phyloP scores from a whole-genome alignment of 2,113 vertebrate species.

The Varanus salvator region DNA sequence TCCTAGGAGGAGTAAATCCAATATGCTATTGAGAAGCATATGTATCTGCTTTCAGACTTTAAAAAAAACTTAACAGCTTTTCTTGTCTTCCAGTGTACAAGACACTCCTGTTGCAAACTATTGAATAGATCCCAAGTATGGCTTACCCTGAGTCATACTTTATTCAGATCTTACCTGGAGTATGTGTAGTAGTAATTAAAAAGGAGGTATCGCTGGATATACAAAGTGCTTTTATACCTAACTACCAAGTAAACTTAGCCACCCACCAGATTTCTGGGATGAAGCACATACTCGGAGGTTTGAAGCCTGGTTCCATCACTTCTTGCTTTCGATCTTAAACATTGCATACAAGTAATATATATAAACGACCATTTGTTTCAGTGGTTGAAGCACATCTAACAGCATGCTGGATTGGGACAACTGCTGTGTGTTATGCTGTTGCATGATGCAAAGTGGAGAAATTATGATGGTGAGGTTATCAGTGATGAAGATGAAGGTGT shows the following conservation, averaged over 20 bases:
- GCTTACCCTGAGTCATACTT: not conserved
- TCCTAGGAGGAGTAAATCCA: not conserved
- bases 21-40: not conserved
- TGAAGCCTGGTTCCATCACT: not conserved
- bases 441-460: not conserved
- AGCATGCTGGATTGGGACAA: conserved; percentile 25
- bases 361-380: not conserved
- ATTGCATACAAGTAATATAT: not conserved
- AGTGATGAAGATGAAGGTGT: not conserved
- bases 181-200: not conserved
- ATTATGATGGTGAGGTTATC: not conserved
- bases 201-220: not conserved
- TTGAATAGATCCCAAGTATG: not conserved
- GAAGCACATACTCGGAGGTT: not conserved
- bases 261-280: not conserved
- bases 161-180: not conserved
- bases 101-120: not conserved
- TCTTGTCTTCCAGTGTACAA: not conserved
- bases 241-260: not conserved
- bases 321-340: not conserved
- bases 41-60: not conserved
- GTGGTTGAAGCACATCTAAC: conserved; percentile 23
- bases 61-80: no score
- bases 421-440: not conserved
- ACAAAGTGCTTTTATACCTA: not conserved